Evolutionary conservation across 2,888 invertebrate species (phyloP), one percentile per base, ranked within the genome.

Genomic region (Catocala sponsa): DNA sequence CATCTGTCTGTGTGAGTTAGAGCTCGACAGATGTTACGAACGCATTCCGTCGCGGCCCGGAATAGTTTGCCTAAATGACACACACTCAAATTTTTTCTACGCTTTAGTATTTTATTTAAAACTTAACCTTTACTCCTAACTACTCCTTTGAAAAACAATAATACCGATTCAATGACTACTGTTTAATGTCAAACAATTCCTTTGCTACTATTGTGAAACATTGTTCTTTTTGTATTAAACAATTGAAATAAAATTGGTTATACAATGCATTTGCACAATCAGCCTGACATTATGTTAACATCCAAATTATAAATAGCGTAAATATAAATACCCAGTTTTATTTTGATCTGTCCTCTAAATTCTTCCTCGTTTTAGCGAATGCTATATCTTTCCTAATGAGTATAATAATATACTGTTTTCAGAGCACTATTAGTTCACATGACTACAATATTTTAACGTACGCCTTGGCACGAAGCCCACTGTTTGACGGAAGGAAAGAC

Each of bases 11-110:
- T 70, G 80, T 91, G 91, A 92, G 82, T 90, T 91, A 92, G 80
- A 84, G 84, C 78, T 77, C 81, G 86, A 90, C 92, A 92, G 91
- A 90, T 92, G 92, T 78, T 79, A 60, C 57, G 79, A 72, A 78
- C 87, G 80, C 88, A 91, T 91, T 89, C 90, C 88, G 72, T 72
- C 74, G 74, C 72, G 70, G 73, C 70, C 84, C 73, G 80, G 83
- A 89, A 91, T 88, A 91, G 86, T 78, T 72, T 72, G 72, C 73
- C 79, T 73, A 79, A 83, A 82, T 79, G 78, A 84, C 80, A 81
- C 71, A 67, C 67, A 58, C 69, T 64, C 68, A 49, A 63, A 72
- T 74, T 82, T 76, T 79, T 75, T 68, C 61, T 65, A 55, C 56
- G 61, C 60, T 68, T 64, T 58, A 57, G 64, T 43, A 53, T 51